These are phyloP conservation scores for Sebastolobus altivelis DNA, from an alignment of 2,797 vertebrate species.

Conservation along the genomic window DNA sequence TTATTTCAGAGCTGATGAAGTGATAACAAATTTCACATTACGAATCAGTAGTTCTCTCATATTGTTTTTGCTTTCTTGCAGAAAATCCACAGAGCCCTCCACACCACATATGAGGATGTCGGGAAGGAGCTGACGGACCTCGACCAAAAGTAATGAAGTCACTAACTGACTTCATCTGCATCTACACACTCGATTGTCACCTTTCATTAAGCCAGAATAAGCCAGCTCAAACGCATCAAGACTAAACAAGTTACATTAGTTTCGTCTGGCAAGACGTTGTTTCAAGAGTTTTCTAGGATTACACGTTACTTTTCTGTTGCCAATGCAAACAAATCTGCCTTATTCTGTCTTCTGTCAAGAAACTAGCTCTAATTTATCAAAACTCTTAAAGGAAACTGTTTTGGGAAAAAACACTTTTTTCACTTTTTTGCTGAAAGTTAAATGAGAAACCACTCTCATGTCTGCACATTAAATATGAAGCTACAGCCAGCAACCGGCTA, in stretches of 20 bases:
- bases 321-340: background rate
- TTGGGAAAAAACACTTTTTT: background rate
- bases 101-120: conserved; percentile 83
- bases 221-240: background rate
- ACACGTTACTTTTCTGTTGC: background rate
- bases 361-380: background rate
- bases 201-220: background rate
- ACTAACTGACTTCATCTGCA: background rate
- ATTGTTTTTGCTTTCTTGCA: conserved; percentile 66
- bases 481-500: background rate
- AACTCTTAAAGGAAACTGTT: background rate
- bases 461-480: background rate
- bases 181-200: background rate
- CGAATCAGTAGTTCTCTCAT: background rate
- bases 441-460: no score
- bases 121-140: conserved; percentile 79
- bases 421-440: no score
- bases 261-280: background rate
- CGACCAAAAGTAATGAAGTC: conserved; percentile 86
- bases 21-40: conserved; percentile 1
- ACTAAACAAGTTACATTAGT: background rate
- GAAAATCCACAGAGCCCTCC: conserved; percentile 95
- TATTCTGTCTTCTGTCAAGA: background rate
- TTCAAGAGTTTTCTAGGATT: background rate
- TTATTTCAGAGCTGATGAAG: conserved; percentile 35